A percentile compares a stretch with the other conserved stretches of the same genome.
phyloP scores from a whole-genome alignment of 2,888 invertebrate species.

The Zygaena filipendulae region DNA sequence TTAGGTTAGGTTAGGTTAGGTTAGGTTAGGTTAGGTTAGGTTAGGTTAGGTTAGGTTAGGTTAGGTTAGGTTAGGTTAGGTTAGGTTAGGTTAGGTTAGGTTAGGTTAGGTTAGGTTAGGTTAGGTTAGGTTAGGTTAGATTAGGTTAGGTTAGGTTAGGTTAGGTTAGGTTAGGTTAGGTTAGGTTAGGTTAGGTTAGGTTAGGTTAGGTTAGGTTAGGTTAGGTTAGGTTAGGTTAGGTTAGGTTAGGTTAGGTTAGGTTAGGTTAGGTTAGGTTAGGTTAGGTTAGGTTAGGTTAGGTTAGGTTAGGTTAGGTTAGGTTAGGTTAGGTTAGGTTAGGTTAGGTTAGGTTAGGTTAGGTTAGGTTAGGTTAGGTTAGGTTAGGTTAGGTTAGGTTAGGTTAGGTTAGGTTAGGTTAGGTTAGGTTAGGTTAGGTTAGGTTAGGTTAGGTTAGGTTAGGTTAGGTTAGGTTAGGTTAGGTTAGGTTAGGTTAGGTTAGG shows the following conservation, averaged over 20 bases:
- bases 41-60: slow-evolving; percentile 1
- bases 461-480: slow-evolving; percentile 12
- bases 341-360: slow-evolving; percentile 16
- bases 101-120: slow-evolving; percentile 13
- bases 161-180: slow-evolving; percentile 14
- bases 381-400: slow-evolving; percentile 16
- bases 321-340: slow-evolving; percentile 11
- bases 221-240: slow-evolving; percentile 15
- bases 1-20: slow-evolving; percentile 15
- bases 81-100: slow-evolving; percentile 14
- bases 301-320: slow-evolving; percentile 7
- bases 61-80: slow-evolving; percentile 15
- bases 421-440: slow-evolving; percentile 16
- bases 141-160: slow-evolving; percentile 15
- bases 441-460: slow-evolving; percentile 14
- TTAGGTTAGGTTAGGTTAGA: slow-evolving; percentile 15
- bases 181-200: slow-evolving; percentile 14
- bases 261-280: slow-evolving; percentile 13
- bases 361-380: slow-evolving; percentile 17
- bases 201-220: slow-evolving; percentile 15
- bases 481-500: slow-evolving; percentile 12
- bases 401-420: slow-evolving; percentile 16
- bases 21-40: no score
- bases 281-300: slow-evolving; percentile 11
- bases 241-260: slow-evolving; percentile 15